These are phyloP conservation scores for Micrasema minimum DNA, from an alignment of 1,140 invertebrate genomes.

Conservation along the genomic window DNA sequence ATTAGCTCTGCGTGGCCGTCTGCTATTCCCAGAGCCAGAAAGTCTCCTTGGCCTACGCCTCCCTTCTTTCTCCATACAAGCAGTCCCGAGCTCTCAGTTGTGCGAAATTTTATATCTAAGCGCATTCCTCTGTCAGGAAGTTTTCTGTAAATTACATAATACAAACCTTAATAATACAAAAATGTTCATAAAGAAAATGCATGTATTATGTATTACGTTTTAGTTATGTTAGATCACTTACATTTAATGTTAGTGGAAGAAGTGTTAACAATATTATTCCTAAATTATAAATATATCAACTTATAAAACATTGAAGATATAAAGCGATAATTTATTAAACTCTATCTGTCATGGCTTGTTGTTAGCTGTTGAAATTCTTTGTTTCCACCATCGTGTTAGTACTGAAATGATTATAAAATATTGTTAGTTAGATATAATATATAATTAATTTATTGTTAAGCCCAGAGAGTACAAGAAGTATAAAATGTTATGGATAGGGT, in stretches of 20 bases:
- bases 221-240: slow-evolving; percentile 37
- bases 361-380: slow-evolving; percentile 47
- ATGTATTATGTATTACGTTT: background rate
- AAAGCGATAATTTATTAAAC: slow-evolving; percentile 36
- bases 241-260: slow-evolving; percentile 48
- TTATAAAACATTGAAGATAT: slow-evolving; percentile 47
- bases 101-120: slow-evolving; percentile 78
- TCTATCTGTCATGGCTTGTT: slow-evolving; percentile 41
- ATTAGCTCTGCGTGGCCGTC: slow-evolving; percentile 63
- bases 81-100: slow-evolving; percentile 73
- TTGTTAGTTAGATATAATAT: slow-evolving; percentile 17
- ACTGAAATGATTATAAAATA: slow-evolving; percentile 45
- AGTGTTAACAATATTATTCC: slow-evolving; percentile 40
- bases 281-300: slow-evolving; percentile 41
- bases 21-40: slow-evolving; percentile 64
- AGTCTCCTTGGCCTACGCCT: slow-evolving; percentile 62
- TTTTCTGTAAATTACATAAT: slow-evolving; percentile 59
- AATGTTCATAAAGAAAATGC: background rate
- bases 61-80: slow-evolving; percentile 73
- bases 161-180: too few species aligned
- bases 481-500: too few species aligned
- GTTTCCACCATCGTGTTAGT: slow-evolving; percentile 49
- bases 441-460: too few species aligned
- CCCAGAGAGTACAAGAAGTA: too few species aligned
- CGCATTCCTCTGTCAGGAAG: slow-evolving; percentile 75